Percentiles rank a stretch among this genome's conserved stretches.
phyloP scores from a whole-genome alignment of 2,797 vertebrate species.

The Labeo calbasu region DNA sequence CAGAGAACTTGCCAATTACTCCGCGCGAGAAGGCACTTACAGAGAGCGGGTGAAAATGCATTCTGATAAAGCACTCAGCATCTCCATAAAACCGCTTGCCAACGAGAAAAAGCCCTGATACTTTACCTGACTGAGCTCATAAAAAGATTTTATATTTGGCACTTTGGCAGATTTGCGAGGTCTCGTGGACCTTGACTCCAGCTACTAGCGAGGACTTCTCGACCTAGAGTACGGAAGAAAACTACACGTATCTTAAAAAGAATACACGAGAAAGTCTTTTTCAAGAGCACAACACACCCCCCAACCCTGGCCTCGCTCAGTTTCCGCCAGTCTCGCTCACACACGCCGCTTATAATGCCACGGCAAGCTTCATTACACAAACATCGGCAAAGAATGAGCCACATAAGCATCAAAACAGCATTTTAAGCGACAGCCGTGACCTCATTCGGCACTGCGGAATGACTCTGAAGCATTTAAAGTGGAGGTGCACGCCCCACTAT shows the following conservation, averaged over 20 bases:
- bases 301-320: background rate
- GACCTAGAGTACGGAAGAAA: slow-evolving; percentile 10
- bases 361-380: slow-evolving; percentile 45
- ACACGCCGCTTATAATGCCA: slow-evolving; percentile 5
- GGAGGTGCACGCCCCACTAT: slow-evolving; percentile 68
- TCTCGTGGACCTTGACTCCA: slow-evolving; percentile 4
- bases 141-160: slow-evolving; percentile 44
- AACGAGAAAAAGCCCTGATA: slow-evolving; percentile 26
- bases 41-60: slow-evolving; percentile 31
- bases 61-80: slow-evolving; percentile 45
- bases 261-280: slow-evolving; percentile 4
- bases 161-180: slow-evolving; percentile 40
- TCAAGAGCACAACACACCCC: background rate
- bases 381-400: slow-evolving; percentile 1
- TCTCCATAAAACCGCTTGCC: slow-evolving; percentile 50
- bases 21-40: slow-evolving; percentile 34
- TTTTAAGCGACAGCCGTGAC: slow-evolving; percentile 39
- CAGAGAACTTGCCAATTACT: slow-evolving; percentile 51
- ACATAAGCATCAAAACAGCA: slow-evolving; percentile 37
- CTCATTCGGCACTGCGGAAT: slow-evolving; percentile 65
- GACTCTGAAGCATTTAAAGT: slow-evolving; percentile 70
- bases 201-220: slow-evolving; percentile 12
- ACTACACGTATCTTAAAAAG: background rate
- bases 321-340: slow-evolving; percentile 1
- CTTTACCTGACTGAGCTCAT: slow-evolving; percentile 40